Evolutionary conservation across 2,797 vertebrate species (phyloP), one percentile per base, ranked within the genome.

Genomic region (Clarias pachynema): DNA sequence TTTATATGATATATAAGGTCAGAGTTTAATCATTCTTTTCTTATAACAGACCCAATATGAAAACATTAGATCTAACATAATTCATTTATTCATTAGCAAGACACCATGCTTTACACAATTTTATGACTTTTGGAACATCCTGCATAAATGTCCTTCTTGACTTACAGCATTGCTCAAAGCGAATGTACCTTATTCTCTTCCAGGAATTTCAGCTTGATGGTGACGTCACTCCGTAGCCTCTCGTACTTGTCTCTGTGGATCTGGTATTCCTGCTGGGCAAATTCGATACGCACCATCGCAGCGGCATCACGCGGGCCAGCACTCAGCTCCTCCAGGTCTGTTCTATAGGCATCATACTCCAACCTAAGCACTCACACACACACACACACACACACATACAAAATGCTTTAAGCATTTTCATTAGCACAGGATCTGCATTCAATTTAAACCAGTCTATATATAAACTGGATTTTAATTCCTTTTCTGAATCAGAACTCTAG

Each of bases 131-230:
- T 44, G 9, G 9, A 44, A 44, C 44, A 44, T 0, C 10, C 44
- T 49, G 44, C 44, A 49, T 49, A 12, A 49, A 49, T 49, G 44
- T 66, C 8, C 20, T 12, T 20, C 26, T 20, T 9, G 18, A n/a
- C 4, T 44, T n/a, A 40, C 5, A 26, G 5, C 14, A 20, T 16
- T 2, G 2, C 15, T 18, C 24, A 34, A 44, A 72, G 7, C 8
- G 31, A 63, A 66, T 24, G 24, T 84, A 96, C 98, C 97, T 99
- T 99, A 92, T 99, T 99, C 93, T 99, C 98, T 88, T 99, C 97
- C 92, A 99, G 91, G 91, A 99, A 99, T 91, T 98, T 99, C 79
- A 99, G 97, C 92, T 99, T 99, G 94, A 99, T 97, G 86, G 97
- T 97, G 91, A 99, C 98, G 0, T 99, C 98, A 0, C 97, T 97